These are phyloP conservation scores for Eupsilia transversa DNA, from an alignment of 2,888 invertebrate species.

Conservation along the genomic window DNA sequence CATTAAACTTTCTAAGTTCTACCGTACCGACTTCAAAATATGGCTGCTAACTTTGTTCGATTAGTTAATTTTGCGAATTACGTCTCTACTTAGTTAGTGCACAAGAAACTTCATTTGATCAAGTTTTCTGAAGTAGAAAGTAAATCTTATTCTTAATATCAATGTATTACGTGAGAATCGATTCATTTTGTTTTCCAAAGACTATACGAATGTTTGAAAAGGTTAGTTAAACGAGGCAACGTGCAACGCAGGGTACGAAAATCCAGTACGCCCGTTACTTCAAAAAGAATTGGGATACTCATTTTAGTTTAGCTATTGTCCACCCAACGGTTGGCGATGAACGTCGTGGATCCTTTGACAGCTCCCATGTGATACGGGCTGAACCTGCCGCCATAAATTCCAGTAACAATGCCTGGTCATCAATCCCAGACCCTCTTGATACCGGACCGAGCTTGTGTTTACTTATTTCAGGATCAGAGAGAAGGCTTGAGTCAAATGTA, in stretches of 20 bases:
- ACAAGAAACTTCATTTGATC: slow-evolving; percentile 12
- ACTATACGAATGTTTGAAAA: background rate
- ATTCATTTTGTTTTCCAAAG: background rate
- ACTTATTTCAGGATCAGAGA: slow-evolving; percentile 6
- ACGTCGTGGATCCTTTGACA: slow-evolving; percentile 5
- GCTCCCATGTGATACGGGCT: slow-evolving; percentile 33
- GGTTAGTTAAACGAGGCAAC: too few relatives aligned
- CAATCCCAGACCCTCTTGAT: slow-evolving; percentile 42
- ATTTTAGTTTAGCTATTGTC: background rate
- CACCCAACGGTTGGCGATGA: background rate
- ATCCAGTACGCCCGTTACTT: background rate
- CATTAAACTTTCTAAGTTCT: slow-evolving; percentile 37
- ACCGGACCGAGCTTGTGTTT: slow-evolving; percentile 22
- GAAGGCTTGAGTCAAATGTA: background rate
- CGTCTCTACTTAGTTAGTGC: slow-evolving; percentile 34
- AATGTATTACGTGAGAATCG: background rate
- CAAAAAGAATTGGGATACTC: background rate
- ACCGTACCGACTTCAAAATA: slow-evolving; percentile 50
- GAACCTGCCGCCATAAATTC: slow-evolving; percentile 50
- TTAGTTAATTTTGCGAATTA: slow-evolving; percentile 33
- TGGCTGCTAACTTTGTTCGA: slow-evolving; percentile 46
- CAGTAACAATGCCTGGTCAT: slow-evolving; percentile 43
- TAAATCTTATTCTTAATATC: slow-evolving; percentile 7
- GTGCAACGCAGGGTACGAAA: too few relatives aligned
- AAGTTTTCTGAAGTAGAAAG: slow-evolving; percentile 15